phyloP scores from a whole-genome alignment of 2,888 invertebrate genomes.

The Odontothrips loti region DNA sequence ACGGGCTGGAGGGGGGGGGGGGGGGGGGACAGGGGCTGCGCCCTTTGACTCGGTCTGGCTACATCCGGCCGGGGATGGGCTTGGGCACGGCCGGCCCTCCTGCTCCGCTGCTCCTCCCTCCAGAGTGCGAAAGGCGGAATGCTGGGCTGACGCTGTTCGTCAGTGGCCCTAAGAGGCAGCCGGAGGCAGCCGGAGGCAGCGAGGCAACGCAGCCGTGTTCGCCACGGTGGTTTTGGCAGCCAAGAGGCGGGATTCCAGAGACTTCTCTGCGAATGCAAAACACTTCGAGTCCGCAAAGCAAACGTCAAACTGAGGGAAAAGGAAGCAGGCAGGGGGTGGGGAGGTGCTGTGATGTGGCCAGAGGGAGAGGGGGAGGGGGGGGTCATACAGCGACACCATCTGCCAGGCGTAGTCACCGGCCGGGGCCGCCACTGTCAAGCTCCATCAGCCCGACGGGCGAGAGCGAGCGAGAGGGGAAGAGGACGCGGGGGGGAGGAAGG shows the following conservation, averaged over 20 bases:
- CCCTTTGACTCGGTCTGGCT: background rate
- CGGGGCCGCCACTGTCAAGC: background rate
- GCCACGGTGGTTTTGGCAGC: background rate
- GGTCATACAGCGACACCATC: background rate
- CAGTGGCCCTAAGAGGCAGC: too few species aligned
- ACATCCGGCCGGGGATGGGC: background rate
- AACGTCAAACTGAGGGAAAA: background rate
- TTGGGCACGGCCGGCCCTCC: background rate
- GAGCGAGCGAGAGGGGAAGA: too few species aligned
- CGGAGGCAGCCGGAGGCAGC: too few species aligned
- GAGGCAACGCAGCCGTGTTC: too few species aligned
- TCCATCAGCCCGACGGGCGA: background rate
- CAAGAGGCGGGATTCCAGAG: background rate
- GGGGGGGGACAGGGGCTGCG: background rate
- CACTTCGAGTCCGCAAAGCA: conserved; percentile 9
- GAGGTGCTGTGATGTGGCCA: background rate
- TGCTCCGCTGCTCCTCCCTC: background rate
- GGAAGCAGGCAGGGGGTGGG: background rate
- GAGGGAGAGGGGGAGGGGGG: background rate
- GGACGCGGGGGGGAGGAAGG: too few species aligned
- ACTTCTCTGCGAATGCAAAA: background rate
- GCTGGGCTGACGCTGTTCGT: too few species aligned
- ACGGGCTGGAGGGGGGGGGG: background rate
- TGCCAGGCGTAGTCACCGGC: background rate
- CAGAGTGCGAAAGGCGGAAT: too few species aligned